Percentiles rank a stretch among this genome's conserved stretches.
Conservation (phyloP, 2,888 invertebrate species). For the Pollenia angustigena region DNA sequence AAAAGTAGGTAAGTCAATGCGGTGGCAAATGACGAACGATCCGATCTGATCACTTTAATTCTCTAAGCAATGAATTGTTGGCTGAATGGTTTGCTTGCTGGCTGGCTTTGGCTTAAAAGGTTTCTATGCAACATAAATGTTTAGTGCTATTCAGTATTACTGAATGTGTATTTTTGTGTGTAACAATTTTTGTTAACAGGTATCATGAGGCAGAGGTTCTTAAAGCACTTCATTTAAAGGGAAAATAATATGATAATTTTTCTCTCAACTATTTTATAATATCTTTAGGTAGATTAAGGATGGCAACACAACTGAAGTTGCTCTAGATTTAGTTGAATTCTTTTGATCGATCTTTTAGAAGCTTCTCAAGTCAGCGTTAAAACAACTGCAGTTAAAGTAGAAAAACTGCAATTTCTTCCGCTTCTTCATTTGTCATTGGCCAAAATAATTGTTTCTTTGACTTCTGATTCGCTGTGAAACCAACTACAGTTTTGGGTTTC, state of each 20-base stretch:
- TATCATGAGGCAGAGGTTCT: slow-evolving; percentile 46
- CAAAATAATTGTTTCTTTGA: no score
- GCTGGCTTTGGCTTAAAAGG: slow-evolving; percentile 11
- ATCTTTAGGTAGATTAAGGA: no score
- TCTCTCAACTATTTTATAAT: no score
- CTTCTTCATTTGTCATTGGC: no score
- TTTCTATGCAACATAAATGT: slow-evolving; percentile 18
- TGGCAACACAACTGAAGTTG: no score
- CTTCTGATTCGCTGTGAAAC: no score
- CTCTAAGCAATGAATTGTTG: slow-evolving; percentile 14
- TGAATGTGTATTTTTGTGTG: background rate
- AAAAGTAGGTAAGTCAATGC: slow-evolving; percentile 83
- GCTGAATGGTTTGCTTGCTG: slow-evolving; percentile 16
- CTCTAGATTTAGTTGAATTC: no score
- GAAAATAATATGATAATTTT: background rate
- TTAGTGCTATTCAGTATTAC: background rate
- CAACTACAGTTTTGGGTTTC: no score
- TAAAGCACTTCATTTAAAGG: background rate
- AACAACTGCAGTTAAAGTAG: no score
- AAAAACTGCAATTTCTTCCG: no score
- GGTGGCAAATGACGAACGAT: slow-evolving; percentile 78
- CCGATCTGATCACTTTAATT: slow-evolving; percentile 44
- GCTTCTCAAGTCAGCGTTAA: no score
- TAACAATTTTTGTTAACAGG: slow-evolving; percentile 15
- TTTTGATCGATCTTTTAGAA: no score